phyloP scores from a whole-genome alignment of 2,888 invertebrate species.

The Dryobota labecula region DNA sequence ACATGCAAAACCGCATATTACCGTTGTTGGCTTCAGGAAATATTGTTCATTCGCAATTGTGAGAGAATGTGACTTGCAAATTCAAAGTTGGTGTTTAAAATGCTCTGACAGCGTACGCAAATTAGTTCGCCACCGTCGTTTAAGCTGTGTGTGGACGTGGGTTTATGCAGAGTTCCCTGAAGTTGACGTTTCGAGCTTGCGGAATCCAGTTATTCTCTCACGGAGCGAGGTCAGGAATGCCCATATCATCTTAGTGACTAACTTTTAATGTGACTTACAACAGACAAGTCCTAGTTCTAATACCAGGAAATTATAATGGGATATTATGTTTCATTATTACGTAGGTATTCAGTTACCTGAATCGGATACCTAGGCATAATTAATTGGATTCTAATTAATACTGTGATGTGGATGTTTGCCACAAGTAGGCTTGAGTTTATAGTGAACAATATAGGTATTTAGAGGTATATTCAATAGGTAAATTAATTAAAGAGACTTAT shows the following conservation, averaged over 20 bases:
- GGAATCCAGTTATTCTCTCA: slow-evolving; percentile 50
- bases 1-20: slow-evolving; percentile 42
- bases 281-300: background rate
- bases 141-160: slow-evolving; percentile 59
- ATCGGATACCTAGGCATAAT: slow-evolving; percentile 21
- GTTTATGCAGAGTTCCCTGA: slow-evolving; percentile 55
- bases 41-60: slow-evolving; percentile 53
- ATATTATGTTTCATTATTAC: background rate
- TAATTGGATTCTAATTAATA: slow-evolving; percentile 35
- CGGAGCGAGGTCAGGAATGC: slow-evolving; percentile 42
- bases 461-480: background rate
- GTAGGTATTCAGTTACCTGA: background rate
- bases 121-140: slow-evolving; percentile 61
- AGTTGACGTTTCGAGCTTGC: slow-evolving; percentile 58
- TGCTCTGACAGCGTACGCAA: slow-evolving; percentile 59
- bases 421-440: background rate
- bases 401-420: slow-evolving; percentile 9
- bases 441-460: background rate
- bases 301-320: background rate
- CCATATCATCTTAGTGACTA: slow-evolving; percentile 43
- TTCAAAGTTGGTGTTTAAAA: slow-evolving; percentile 63
- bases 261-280: slow-evolving; percentile 15
- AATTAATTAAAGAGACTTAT: background rate
- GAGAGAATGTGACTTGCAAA: slow-evolving; percentile 63
- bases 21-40: slow-evolving; percentile 47